Base-by-base conservation (phyloP, 1,140 invertebrate species). In the Ceratina japonica region DNA sequence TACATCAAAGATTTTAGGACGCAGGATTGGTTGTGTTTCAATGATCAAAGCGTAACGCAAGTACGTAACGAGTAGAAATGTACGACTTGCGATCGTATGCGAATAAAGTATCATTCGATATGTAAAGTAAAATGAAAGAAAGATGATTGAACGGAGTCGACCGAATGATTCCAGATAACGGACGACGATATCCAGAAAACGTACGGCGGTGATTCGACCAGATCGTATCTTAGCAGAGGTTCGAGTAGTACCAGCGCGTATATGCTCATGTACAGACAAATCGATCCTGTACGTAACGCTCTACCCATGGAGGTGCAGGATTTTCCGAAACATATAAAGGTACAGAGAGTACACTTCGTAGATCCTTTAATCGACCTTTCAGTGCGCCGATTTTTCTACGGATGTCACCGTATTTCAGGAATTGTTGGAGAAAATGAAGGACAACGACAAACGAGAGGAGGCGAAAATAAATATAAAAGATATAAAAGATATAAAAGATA, bases 211-310 rank as follows among this genome's bases (percentile, higher is more conserved):
- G 95, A 95, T 61, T 93, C 94, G 2, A 92, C 93, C 52, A 93
- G 95, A 81, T 94, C 94, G 8, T 97, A 96, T 89, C 97, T 96
- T 87, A 96, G 95, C 52, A 94, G 94, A 66, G 94, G 94, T 24
- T 97, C 96, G 86, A 95, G 94, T 79, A 97, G 97, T 87, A 97
- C 97, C 58, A 98, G 98, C 93, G 97, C 97, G 0, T 98, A 98
- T 87, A 98, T 98, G 97, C 93, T 98, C 24, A 97, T 98, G 96
- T 98, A 98, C 88, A 92, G 97, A 76, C 96, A 97, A 91, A 95
- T 97, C 65, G 95, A 97, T 92, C 93, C 94, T 72, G 90, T 94
- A 63, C 91, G 94, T 59, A 98, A 97, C 93, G 92, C 93, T 89
- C 90, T 94, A 68, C 95, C 95, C 22, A 95, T 96, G 89, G 93